Conservation (phyloP, 2,797 vertebrate species). For the Ctenopoma multispine region DNA sequence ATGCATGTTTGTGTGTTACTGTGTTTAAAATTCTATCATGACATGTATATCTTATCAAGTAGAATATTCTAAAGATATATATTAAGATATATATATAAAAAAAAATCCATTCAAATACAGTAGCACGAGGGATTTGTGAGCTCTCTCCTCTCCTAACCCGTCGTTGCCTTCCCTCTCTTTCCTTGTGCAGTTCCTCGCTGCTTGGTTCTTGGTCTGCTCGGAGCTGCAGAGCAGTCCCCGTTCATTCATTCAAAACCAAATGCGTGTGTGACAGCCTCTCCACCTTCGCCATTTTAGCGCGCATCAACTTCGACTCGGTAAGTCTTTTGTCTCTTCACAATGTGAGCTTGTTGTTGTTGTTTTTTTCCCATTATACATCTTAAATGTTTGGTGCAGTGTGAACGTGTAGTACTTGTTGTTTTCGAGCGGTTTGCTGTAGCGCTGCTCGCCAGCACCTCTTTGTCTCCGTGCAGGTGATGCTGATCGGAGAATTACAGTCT, state of each 20-base stretch:
- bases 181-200: constrained; percentile 89
- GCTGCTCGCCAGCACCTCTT: constrained; percentile 53
- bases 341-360: constrained; percentile 3
- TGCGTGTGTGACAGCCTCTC: constrained; percentile 98
- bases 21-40: background rate
- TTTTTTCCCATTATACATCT: background rate
- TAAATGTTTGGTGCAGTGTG: constrained; percentile 26
- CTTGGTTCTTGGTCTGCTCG: constrained; percentile 96
- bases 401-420: constrained; percentile 51
- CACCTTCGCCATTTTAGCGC: constrained; percentile 99
- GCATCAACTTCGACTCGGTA: constrained; percentile 95
- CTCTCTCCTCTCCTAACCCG: constrained; percentile 73
- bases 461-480: constrained; percentile 67
- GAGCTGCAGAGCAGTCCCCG: constrained; percentile 95
- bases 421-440: constrained; percentile 47
- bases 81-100: background rate
- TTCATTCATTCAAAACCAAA: constrained; percentile 95
- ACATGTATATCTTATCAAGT: background rate
- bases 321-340: constrained; percentile 77
- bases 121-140: constrained; percentile 56
- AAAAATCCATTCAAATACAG: constrained; percentile 30
- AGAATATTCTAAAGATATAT: background rate
- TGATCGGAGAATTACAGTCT: constrained; percentile 30
- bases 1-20: background rate
- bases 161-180: constrained; percentile 59